Percentiles rank a stretch among this genome's conserved stretches.
These are phyloP conservation scores for Zophobas morio DNA, from an alignment of 1,140 invertebrate species.

Conservation along the genomic window DNA sequence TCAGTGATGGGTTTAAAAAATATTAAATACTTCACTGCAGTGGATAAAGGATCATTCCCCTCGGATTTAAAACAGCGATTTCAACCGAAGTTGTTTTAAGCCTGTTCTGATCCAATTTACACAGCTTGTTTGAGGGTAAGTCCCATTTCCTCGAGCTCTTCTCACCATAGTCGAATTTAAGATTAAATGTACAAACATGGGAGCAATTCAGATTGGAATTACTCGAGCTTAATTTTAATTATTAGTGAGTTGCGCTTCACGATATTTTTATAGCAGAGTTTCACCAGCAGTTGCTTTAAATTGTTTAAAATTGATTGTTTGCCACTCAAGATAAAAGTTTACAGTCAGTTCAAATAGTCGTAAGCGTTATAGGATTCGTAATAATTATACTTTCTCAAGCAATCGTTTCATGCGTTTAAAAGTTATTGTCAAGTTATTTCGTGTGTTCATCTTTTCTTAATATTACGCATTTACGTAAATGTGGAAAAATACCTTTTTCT, in stretches of 20 bases:
- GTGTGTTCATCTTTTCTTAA: too few relatives aligned
- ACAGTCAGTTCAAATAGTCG: too few relatives aligned
- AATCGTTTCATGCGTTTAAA: too few relatives aligned
- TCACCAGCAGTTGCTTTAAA: too few relatives aligned
- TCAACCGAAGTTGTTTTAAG: conserved; percentile 39
- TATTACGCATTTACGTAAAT: too few relatives aligned
- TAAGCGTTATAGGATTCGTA: too few relatives aligned
- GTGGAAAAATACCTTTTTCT: too few relatives aligned
- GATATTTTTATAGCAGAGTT: not conserved
- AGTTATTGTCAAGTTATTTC: too few relatives aligned
- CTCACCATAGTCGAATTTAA: conserved; percentile 27
- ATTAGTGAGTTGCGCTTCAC: not conserved
- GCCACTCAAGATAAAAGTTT: too few relatives aligned
- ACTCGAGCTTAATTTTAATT: conserved; percentile 2
- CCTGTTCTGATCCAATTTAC: conserved; percentile 39
- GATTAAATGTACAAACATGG: conserved; percentile 28
- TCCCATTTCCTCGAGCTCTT: conserved; percentile 34
- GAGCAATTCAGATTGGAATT: conserved; percentile 21
- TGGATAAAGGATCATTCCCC: conserved; percentile 42
- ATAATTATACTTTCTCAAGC: too few relatives aligned
- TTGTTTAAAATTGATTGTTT: too few relatives aligned
- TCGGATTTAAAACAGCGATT: conserved; percentile 39
- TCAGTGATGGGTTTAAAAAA: conserved; percentile 4
- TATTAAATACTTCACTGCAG: conserved; percentile 31
- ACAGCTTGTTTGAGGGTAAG: conserved; percentile 38